Base-by-base conservation (phyloP, 1,140 invertebrate genomes). In the Thaumatotibia leucotreta region DNA sequence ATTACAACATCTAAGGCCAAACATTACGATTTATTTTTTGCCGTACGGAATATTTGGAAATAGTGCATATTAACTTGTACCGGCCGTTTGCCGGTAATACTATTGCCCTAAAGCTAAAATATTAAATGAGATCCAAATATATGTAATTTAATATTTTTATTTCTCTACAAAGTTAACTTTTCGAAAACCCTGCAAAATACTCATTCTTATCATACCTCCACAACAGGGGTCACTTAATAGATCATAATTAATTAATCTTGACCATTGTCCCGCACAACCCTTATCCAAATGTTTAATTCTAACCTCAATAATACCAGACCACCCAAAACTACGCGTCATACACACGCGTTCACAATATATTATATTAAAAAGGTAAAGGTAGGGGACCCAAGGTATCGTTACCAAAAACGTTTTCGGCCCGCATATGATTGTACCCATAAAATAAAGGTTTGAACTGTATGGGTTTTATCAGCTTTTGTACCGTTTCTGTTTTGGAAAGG, bases 351-450 rank as follows among this genome's bases (percentile, higher is more conserved):
- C 52, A 58, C 24, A 17, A 20, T 45, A 45, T 45, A n/a, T 39
- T 39, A 39, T 39, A 22, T 22, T 54, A 54, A 54, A 54, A 54
- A 58, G 24, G 52, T 31, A 29, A 58, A 58, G 52, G 52, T 58
- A 31, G 22, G 52, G 24, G 52, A 14, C 52, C 52, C 24, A 14
- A 29, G 52, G 52, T 29, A 58, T 31, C 24, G 24, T 31, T 58
- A 29, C 29, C 52, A 29, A 45, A 49, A 49, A 49, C 17, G 14
- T 14, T 49, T n/a, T 4, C 39, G 5, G 39, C 52, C 52, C 52
- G 52, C 52, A 58, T 58, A 27, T 11, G 17, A 14, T 45, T 4
- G 17, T n/a, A 20, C 4, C n/a, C 39, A 20, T 8, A 4, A 20
- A 11, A 17, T 5, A 20, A 45, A 45, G 39, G 39, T 20, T 45